Base-by-base conservation (phyloP, 2,888 invertebrate species). In the Morinoia aosen region DNA sequence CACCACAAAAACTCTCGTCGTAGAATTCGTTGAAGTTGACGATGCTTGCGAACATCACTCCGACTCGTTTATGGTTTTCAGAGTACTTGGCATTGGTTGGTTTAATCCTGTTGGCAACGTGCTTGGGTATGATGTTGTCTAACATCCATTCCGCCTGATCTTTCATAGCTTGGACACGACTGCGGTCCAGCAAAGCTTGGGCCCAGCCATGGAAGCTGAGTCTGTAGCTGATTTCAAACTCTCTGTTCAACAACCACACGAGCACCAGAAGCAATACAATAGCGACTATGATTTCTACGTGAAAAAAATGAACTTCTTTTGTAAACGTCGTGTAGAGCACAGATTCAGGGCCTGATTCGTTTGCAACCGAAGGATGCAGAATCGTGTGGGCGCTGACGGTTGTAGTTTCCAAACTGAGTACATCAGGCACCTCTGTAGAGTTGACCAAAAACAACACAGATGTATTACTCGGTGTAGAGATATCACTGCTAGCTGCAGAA, bases 1-100 rank as follows among this genome's bases (percentile, higher is more conserved):
- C 99, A 39, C 99, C 99, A 97, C 99, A 98, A 97, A 99, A 99
- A 95, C 99, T 99, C 97, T 99, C 99, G 97, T 99, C 99, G 97
- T 99, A 99, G 98, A 99, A 98, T 97, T 99, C 99, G 97, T 99
- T 99, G 97, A 99, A 99, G 97, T 99, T 99, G 0, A 99, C 98
- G 97, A 99, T 99, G 97, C 98, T 99, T 14, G 99, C 99, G 97
- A 99, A 99, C 97, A 99, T 98, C 39, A 99, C 99, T 0, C 98
- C 99, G 0, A 98, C 99, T 97, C 98, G 98, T 97, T 98, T 98
- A 97, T 99, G 99, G 97, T 99, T 99, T 97, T 99, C 99, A 0
- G 99, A 99, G 97, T 99, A 99, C 76, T 96, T 96, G 25, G 99
- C 99, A 58, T 99, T 98, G 96, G 98, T 98, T 25, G 93, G 57